These are phyloP conservation scores for Plebejus argus DNA, from an alignment of 2,888 invertebrate species.

Conservation along the genomic window DNA sequence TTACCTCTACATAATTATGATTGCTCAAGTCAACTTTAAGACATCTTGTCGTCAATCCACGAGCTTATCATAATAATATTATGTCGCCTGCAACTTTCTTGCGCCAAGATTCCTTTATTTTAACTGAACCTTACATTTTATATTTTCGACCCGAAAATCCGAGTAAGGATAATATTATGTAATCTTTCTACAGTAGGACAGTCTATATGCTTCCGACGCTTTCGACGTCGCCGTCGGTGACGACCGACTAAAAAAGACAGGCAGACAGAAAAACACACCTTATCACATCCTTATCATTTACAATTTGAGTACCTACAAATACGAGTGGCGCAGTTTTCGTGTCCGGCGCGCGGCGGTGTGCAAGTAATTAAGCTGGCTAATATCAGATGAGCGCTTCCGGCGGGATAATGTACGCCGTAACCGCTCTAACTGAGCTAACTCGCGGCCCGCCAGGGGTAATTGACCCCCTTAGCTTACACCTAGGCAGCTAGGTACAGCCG, in stretches of 20 bases:
- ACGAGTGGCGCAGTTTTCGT: constrained; percentile 2
- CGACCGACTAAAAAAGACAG: too few relatives aligned
- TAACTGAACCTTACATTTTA: not conserved
- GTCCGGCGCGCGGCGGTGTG: constrained; percentile 35
- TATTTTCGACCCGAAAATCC: not conserved
- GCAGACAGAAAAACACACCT: too few relatives aligned
- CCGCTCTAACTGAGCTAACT: not conserved
- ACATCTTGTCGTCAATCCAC: too few relatives aligned
- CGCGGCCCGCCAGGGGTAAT: not conserved
- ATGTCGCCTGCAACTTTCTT: not conserved
- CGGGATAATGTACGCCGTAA: constrained; percentile 10
- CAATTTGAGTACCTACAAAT: not conserved
- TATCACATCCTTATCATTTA: too few relatives aligned
- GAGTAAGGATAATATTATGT: too few relatives aligned
- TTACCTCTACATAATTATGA: constrained; percentile 16
- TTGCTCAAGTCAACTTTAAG: not conserved
- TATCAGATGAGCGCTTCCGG: constrained; percentile 31
- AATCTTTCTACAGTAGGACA: too few relatives aligned
- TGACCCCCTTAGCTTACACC: not conserved
- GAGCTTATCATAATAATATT: not conserved
- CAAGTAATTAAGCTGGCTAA: constrained; percentile 39
- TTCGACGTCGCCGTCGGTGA: too few relatives aligned
- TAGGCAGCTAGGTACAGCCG: not conserved
- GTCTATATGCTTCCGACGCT: too few relatives aligned
- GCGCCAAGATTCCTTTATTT: not conserved